Percentiles rank a stretch among this genome's conserved stretches.
Evolutionary conservation across 2,888 invertebrate species (phyloP).

Genomic region (Temnothorax rugatulus): DNA sequence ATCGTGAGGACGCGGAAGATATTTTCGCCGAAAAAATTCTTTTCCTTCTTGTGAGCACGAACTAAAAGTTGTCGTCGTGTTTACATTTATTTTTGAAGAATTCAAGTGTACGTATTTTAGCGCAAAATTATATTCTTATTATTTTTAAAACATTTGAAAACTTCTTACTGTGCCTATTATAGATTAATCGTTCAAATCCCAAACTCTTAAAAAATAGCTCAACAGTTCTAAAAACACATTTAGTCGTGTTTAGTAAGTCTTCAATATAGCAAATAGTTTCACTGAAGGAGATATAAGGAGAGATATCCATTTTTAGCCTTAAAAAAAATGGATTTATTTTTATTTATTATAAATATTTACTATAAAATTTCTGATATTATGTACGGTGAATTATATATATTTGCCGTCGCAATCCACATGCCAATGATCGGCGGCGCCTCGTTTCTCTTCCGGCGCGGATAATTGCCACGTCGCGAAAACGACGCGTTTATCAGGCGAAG

Average conservation of each 20-base stretch:
- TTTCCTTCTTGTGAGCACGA: neutral
- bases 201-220: neutral
- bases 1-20: conserved; percentile 9
- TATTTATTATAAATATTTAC: neutral
- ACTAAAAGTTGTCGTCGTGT: neutral
- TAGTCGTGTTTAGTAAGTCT: neutral
- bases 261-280: neutral
- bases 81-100: neutral
- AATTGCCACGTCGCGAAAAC: conserved; percentile 24
- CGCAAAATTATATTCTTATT: neutral
- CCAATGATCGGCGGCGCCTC: conserved; percentile 1
- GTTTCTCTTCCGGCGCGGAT: conserved; percentile 11
- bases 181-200: neutral
- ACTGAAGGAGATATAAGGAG: neutral
- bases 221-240: neutral
- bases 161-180: neutral
- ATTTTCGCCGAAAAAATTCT: conserved; percentile 39
- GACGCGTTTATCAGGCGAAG: conserved; percentile 37
- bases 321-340: too few species aligned
- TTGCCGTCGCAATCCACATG: neutral
- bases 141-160: neutral
- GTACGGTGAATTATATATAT: neutral
- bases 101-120: neutral
- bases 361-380: too few species aligned
- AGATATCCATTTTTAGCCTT: neutral